phyloP scores from a whole-genome alignment of 92 coral and sea anemone genomes.

The Phymanthus crucifer region DNA sequence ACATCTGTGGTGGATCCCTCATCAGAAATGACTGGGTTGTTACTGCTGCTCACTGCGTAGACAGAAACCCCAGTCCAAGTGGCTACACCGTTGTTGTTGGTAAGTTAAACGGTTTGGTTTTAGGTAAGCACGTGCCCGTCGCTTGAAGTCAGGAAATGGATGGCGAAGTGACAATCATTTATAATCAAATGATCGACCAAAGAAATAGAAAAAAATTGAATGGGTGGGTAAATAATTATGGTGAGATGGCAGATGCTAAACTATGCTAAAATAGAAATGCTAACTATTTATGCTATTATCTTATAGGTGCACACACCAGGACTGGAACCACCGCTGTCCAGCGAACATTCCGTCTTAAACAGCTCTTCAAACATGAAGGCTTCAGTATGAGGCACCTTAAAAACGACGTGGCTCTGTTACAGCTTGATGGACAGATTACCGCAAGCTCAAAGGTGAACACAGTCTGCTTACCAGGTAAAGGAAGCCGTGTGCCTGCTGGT shows the following conservation, averaged over 20 bases:
- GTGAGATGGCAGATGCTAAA: conserved; percentile 9
- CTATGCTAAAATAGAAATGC: no score
- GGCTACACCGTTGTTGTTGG: conserved; percentile 56
- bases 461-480: conserved; percentile 51
- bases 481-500: conserved; percentile 24
- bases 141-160: background rate
- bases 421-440: conserved; percentile 28
- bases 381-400: conserved; percentile 47
- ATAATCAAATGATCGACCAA: no score
- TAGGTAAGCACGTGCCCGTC: no score
- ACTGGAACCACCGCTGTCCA: conserved; percentile 44
- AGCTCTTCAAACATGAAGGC: conserved; percentile 43
- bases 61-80: conserved; percentile 30
- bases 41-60: conserved; percentile 67
- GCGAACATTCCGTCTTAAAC: conserved; percentile 25
- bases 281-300: background rate
- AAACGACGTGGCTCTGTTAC: conserved; percentile 62
- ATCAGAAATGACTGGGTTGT: conserved; percentile 45
- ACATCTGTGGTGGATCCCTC: no score
- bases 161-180: background rate
- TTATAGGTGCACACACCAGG: background rate
- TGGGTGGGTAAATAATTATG: background rate
- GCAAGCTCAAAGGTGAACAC: conserved; percentile 46
- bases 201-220: background rate
- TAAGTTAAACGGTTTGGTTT: background rate